Percentiles rank a stretch among this genome's conserved stretches.
Conservation (phyloP, 2,797 vertebrate genomes). For the Tarsius wallacei region DNA sequence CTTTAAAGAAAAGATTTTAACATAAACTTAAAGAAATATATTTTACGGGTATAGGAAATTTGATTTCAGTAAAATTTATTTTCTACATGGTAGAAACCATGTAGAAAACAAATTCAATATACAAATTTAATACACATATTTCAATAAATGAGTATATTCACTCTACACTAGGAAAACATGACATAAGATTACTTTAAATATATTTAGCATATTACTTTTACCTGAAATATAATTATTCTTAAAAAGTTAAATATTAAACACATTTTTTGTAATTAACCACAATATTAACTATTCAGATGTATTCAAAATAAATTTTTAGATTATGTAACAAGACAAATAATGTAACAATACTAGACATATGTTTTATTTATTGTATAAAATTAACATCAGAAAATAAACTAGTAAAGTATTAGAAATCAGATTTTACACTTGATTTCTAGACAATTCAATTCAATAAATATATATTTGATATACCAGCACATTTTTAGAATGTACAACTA, state of each 20-base stretch:
- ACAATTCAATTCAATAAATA: constrained; percentile 59
- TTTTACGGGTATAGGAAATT: constrained; percentile 26
- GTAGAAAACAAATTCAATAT: constrained; percentile 61
- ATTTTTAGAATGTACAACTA: constrained; percentile 52
- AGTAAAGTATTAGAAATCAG: constrained; percentile 30
- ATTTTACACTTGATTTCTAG: constrained; percentile 48
- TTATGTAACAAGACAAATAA: constrained; percentile 45
- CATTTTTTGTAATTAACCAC: constrained; percentile 42
- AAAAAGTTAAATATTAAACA: constrained; percentile 49
- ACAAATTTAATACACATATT: constrained; percentile 60
- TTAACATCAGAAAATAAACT: constrained; percentile 31
- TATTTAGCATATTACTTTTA: background rate
- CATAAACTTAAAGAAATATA: constrained; percentile 47
- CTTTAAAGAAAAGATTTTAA: constrained; percentile 89
- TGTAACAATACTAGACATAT: background rate
- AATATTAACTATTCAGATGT: constrained; percentile 55
- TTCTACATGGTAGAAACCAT: background rate
- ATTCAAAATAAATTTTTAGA: constrained; percentile 64
- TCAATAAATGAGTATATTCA: constrained; percentile 54
- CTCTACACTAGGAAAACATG: background rate
- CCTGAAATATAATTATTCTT: constrained; percentile 43
- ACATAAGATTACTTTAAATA: constrained; percentile 44
- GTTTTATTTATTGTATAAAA: constrained; percentile 47
- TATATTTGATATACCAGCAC: background rate
- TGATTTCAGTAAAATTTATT: background rate